phyloP scores from a whole-genome alignment of 2,888 invertebrate genomes.

The Caenorhabditis angaria region DNA sequence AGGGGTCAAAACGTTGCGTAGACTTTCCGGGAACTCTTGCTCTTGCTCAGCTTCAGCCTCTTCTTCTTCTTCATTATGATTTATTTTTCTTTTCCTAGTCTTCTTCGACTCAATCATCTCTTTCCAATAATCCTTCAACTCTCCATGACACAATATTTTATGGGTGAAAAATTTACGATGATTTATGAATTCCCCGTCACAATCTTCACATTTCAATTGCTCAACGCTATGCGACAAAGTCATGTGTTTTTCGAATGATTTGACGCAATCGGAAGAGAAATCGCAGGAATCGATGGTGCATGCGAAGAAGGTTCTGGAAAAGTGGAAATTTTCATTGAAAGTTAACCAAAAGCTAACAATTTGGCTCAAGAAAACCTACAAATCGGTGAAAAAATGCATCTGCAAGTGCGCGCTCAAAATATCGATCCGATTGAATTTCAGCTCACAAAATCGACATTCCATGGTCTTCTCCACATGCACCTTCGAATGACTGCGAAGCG shows the following conservation, averaged over 20 bases:
- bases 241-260: constrained; percentile 18
- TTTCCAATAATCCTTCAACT: constrained; percentile 21
- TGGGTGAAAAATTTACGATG: constrained; percentile 25
- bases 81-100: not conserved
- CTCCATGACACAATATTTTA: constrained; percentile 23
- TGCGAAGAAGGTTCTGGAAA: constrained; percentile 13
- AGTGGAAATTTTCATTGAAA: not conserved
- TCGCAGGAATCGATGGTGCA: constrained; percentile 14
- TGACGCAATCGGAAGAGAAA: not conserved
- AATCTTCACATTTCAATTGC: constrained; percentile 12
- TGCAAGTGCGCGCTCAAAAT: constrained; percentile 16
- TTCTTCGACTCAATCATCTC: constrained; percentile 20
- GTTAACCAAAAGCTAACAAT: not conserved
- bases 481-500: constrained; percentile 27
- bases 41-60: constrained; percentile 8
- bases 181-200: not conserved
- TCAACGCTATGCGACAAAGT: not conserved
- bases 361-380: constrained; percentile 11
- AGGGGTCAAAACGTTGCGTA: no score
- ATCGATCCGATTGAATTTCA: constrained; percentile 25
- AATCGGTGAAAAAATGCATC: constrained; percentile 13
- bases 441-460: constrained; percentile 21
- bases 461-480: constrained; percentile 27
- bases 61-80: not conserved
- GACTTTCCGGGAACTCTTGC: no score